A percentile compares a stretch with the other conserved stretches of the same genome.
Evolutionary conservation across 1,140 invertebrate species (phyloP).

Genomic region (Sycobia sp.): DNA sequence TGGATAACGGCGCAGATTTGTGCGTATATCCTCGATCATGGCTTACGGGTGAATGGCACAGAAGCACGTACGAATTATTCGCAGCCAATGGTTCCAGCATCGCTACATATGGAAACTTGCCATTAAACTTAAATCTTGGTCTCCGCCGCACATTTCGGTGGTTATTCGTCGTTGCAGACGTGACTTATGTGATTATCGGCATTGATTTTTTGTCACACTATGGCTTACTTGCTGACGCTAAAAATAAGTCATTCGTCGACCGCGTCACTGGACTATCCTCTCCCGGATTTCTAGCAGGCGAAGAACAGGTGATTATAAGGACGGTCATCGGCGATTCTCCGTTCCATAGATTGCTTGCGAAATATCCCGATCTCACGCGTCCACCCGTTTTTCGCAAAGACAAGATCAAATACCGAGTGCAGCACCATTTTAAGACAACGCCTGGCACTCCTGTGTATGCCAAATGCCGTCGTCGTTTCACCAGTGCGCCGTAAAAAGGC

Average conservation of each 20-base stretch:
- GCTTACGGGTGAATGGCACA: background rate
- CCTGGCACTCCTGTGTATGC: constrained; percentile 50
- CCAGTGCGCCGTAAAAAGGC: background rate
- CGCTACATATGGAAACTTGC: constrained; percentile 34
- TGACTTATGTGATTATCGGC: constrained; percentile 27
- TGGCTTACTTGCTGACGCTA: constrained; percentile 45
- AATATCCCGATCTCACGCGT: constrained; percentile 43
- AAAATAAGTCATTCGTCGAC: constrained; percentile 41
- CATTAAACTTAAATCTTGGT: constrained; percentile 33
- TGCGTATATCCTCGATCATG: constrained; percentile 22
- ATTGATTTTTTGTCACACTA: constrained; percentile 44
- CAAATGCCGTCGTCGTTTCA: constrained; percentile 40
- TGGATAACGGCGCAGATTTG: constrained; percentile 36
- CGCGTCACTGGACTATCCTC: constrained; percentile 24
- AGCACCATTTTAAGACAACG: constrained; percentile 44
- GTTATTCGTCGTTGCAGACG: constrained; percentile 29
- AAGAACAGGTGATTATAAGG: constrained; percentile 3
- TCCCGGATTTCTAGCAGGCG: background rate
- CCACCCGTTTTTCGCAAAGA: constrained; percentile 9
- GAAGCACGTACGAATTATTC: constrained; percentile 21
- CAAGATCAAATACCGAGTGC: constrained; percentile 22
- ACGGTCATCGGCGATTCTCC: constrained; percentile 14
- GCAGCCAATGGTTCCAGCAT: constrained; percentile 40
- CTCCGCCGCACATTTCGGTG: constrained; percentile 38
- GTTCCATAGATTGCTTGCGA: constrained; percentile 35